Base-by-base conservation (phyloP, 2,888 invertebrate species). In the Cristatella mucedo region DNA sequence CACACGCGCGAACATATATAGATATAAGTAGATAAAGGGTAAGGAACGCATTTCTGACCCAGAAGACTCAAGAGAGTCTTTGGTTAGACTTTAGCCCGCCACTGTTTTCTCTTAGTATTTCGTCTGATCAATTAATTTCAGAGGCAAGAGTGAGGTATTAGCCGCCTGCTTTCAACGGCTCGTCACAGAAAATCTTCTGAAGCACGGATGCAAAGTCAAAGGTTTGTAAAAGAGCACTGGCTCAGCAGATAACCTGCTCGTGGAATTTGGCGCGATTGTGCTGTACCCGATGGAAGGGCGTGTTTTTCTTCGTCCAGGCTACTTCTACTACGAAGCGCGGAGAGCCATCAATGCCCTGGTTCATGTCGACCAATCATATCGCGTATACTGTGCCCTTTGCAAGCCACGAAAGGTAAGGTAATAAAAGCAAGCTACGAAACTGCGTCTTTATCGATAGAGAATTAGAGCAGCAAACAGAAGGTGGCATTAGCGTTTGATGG, bases 271-370 rank as follows among this genome's bases (percentile, higher is more conserved):
- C n/a, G n/a, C n/a, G n/a, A n/a, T n/a, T n/a, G n/a, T n/a, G n/a
- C n/a, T n/a, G n/a, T n/a, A n/a, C n/a, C n/a, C n/a, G n/a, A n/a
- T n/a, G n/a, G n/a, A n/a, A n/a, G n/a, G n/a, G n/a, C n/a, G n/a
- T 11, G 6, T 40, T n/a, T 32, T 41, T 21, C 37, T 19, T 38
- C 3, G 46, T 48, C 33, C 45, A 59, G 63, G 63, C 13, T 47
- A 55, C 40, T 53, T 64, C 40, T 65, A 54, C 47, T 42, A 44
- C 33, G 62, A 64, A 44, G 47, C 52, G 2, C 46, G 59, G 19
- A 44, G 61, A 41, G 56, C 63, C 5, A 50, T 51, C n/a, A 58
- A 58, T 54, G 60, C 59, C 2, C 44, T 64, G 15, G 55, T 55
- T 3, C 59, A 65, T 47, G 44, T 56, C 38, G 57, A 61, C 38